Base-by-base conservation (phyloP, 2,113 vertebrate species). In the Pseudorhombus dupliciocellatus region DNA sequence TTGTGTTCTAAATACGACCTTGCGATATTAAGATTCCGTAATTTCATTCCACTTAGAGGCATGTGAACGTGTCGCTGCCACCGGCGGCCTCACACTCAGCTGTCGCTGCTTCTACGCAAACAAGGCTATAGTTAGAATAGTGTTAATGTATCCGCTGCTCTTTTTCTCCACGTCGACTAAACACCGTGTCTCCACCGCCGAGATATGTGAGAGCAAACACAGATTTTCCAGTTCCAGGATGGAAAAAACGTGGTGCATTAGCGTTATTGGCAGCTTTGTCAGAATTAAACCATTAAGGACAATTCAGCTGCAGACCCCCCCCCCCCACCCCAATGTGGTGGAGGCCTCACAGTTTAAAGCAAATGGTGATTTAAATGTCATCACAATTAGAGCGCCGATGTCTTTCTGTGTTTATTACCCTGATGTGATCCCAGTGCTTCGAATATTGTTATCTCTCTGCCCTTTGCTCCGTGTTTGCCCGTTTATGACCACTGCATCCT, bases 381-480 rank as follows among this genome's bases (percentile, higher is more conserved):
- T 46, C 14, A 11, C 16, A 31, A 20, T 56, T 11, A 21, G 6
- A 21, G 8, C 25, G 24, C 54, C n/a, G 48, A 15, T 28, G 15
- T n/a, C 1, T 63, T 37, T 75, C 9, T 71, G 2, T 30, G 66
- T 63, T 16, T 37, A 30, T 10, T 26, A 52, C 44, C 0, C 6
- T 0, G 34, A 52, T 73, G 51, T 4, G n/a, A 65, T 74, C 21
- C 21, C 44, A 21, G n/a, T 22, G 28, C 46, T 37, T 66, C 26
- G 70, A 16, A 78, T 77, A 20, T 16, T 78, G 40, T 69, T 86
- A 86, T 87, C 83, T 80, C 26, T 42, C 4, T 87, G 86, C 74
- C 80, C 89, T 92, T 91, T 91, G 87, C 7, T 26, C 87, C 55
- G 65, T 76, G 53, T 84, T 68, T 68, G 48, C 68, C 42, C 28